Evolutionary conservation across 2,797 vertebrate species (phyloP).

Genomic region (Buceros bicornis): DNA sequence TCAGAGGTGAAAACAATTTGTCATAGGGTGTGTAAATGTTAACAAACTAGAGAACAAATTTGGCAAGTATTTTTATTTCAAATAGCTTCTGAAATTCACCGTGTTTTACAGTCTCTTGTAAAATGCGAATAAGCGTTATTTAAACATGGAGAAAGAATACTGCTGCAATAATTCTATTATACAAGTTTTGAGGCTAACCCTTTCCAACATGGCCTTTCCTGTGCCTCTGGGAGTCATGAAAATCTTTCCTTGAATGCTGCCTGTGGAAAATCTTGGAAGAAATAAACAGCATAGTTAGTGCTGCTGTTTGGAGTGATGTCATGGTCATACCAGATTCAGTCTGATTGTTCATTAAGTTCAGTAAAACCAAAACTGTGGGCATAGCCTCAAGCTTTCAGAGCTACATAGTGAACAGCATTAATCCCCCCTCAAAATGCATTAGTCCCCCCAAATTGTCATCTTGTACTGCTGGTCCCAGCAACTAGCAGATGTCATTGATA

Average conservation of each 20-base stretch:
- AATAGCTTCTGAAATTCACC: neutral
- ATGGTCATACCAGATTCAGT: neutral
- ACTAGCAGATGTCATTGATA: accelerated
- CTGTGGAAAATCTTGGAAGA: neutral
- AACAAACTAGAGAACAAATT: neutral
- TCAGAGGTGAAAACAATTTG: neutral
- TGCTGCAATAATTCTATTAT: neutral
- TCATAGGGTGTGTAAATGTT: neutral
- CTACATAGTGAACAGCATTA: neutral
- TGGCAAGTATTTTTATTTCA: neutral
- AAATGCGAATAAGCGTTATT: neutral
- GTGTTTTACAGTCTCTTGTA: neutral
- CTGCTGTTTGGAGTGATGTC: neutral
- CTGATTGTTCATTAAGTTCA: neutral
- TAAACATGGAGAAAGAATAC: neutral
- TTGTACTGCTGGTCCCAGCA: neutral
- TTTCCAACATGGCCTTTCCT: neutral
- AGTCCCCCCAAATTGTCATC: neutral
- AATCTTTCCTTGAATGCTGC: neutral
- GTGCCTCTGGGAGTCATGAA: neutral
- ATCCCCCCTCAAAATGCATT: neutral
- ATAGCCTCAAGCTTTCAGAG: neutral
- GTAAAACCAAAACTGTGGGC: neutral
- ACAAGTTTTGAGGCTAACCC: neutral
- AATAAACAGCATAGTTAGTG: neutral